These are phyloP conservation scores for Sphaerodactylus townsendi DNA, from an alignment of 2,113 vertebrate genomes.

Conservation along the genomic window DNA sequence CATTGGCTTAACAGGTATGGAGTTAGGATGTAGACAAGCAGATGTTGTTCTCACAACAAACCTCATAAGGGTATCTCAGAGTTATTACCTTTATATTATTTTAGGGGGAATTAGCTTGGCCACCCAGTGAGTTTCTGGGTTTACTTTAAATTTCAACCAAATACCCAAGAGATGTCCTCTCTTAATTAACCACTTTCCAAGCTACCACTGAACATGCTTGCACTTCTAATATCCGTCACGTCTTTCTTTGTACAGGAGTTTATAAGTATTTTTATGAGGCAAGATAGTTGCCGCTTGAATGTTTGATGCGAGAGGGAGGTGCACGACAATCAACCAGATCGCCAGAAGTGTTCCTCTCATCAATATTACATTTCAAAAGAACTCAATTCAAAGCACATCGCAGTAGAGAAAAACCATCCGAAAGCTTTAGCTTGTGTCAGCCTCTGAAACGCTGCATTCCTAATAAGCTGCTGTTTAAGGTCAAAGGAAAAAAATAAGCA, in stretches of 20 bases:
- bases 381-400: background rate
- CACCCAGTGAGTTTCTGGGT: background rate
- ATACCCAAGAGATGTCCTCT: background rate
- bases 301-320: background rate
- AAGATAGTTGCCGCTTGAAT: background rate
- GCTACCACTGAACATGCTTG: background rate
- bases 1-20: background rate
- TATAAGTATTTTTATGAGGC: background rate
- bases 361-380: background rate
- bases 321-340: background rate
- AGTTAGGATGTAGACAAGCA: background rate
- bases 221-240: background rate
- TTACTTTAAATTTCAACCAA: background rate
- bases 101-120: background rate
- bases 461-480: background rate
- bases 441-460: background rate
- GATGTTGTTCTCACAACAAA: background rate
- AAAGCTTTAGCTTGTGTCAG: slow-evolving; percentile 10
- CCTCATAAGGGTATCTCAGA: background rate
- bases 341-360: background rate
- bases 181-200: background rate
- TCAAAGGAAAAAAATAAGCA: background rate
- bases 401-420: background rate
- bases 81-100: background rate
- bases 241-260: background rate